Conservation (phyloP, 2,888 invertebrate species). For the Nomada fucata region DNA sequence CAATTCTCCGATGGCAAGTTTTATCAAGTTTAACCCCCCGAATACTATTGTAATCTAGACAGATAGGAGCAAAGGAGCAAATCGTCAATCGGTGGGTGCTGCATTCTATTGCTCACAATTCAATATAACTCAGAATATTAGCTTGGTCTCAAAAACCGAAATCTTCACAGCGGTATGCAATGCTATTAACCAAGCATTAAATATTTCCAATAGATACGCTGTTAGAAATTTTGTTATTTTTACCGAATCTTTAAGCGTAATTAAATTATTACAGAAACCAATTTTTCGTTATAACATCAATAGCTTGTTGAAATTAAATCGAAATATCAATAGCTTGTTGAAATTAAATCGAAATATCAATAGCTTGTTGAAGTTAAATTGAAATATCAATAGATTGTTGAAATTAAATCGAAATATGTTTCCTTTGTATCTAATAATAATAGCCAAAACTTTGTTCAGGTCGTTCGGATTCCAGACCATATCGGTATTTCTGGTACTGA, state of each 20-base stretch:
- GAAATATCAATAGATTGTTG: too few species aligned
- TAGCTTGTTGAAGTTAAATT: too few species aligned
- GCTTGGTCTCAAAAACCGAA: too few species aligned
- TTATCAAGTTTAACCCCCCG: background rate
- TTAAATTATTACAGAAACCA: background rate
- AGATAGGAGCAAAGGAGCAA: background rate
- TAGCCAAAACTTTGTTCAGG: too few species aligned
- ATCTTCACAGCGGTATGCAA: too few species aligned
- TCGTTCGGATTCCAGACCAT: too few species aligned
- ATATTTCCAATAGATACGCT: background rate
- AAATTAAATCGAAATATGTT: background rate
- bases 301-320: too few species aligned
- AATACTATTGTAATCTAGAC: conserved; percentile 1
- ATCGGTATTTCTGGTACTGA: too few species aligned
- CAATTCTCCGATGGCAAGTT: background rate
- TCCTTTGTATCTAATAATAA: too few species aligned
- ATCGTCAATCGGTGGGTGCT: background rate
- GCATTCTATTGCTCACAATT: background rate
- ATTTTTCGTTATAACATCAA: background rate
- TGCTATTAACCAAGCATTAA: conserved; percentile 7
- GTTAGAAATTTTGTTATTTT: background rate
- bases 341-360: too few species aligned
- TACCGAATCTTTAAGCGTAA: background rate
- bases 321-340: too few species aligned
- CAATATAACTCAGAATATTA: too few species aligned